A percentile compares a stretch with the other conserved stretches of the same genome.
Evolutionary conservation across 2,888 invertebrate genomes (phyloP).

Genomic region (Monopis laevigella): DNA sequence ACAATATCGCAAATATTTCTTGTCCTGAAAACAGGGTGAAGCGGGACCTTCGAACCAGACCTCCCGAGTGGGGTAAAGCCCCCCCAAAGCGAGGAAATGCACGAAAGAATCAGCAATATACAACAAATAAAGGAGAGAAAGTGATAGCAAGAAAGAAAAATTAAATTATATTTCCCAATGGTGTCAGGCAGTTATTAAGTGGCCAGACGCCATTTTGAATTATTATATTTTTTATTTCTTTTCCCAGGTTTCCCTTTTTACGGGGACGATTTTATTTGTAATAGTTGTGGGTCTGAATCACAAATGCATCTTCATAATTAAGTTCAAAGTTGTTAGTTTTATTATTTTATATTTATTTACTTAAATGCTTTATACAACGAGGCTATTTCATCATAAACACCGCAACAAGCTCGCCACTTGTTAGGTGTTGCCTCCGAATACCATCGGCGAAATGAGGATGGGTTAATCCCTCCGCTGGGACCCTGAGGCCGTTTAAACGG

Average conservation of each 20-base stretch:
- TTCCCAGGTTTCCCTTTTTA: slow-evolving; percentile 54
- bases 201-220: slow-evolving; percentile 68
- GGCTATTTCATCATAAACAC: too few relatives aligned
- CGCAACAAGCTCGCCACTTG: too few relatives aligned
- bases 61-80: slow-evolving; percentile 43
- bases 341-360: too few relatives aligned
- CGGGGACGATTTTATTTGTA: slow-evolving; percentile 56
- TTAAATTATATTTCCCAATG: slow-evolving; percentile 69
- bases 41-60: slow-evolving; percentile 32
- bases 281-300: slow-evolving; percentile 50
- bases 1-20: slow-evolving; percentile 63
- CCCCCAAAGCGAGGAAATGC: slow-evolving; percentile 39
- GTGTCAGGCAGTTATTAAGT: slow-evolving; percentile 70
- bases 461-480: too few relatives aligned
- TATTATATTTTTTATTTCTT: slow-evolving; percentile 61
- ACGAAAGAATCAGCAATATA: slow-evolving; percentile 34
- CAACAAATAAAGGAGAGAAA: slow-evolving; percentile 26
- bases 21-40: slow-evolving; percentile 53
- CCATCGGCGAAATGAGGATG: too few relatives aligned
- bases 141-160: slow-evolving; percentile 49
- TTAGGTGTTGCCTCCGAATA: too few relatives aligned
- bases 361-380: too few relatives aligned
- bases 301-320: slow-evolving; percentile 50
- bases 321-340: too few relatives aligned
- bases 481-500: too few relatives aligned